phyloP scores from a whole-genome alignment of 2,888 invertebrate species.

The Microplitis deprimator region DNA sequence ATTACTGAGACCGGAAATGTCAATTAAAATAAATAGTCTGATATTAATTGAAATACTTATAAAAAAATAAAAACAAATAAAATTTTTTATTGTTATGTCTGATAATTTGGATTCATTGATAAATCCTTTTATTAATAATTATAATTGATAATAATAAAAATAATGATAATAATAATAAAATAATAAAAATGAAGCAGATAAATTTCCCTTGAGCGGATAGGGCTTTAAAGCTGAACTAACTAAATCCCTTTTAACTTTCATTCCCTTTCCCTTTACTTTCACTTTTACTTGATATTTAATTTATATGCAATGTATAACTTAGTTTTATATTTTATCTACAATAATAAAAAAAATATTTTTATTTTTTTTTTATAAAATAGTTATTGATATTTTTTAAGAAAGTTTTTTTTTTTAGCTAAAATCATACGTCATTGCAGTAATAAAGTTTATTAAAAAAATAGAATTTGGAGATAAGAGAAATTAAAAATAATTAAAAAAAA shows the following conservation, averaged over 20 bases:
- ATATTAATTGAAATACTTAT: no score
- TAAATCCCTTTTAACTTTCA: neutral
- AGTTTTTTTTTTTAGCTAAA: neutral
- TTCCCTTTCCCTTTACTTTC: neutral
- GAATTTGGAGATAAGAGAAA: no score
- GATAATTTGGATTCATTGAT: no score
- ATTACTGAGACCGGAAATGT: neutral
- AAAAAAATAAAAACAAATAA: no score
- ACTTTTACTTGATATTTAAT: conserved; percentile 10
- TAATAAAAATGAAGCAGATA: no score
- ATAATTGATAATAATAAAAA: neutral
- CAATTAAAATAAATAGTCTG: neutral
- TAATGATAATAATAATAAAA: neutral
- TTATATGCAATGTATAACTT: neutral
- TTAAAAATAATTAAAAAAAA: no score
- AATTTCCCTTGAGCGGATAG: conserved; percentile 6
- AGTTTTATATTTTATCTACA: neutral
- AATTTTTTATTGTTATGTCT: no score
- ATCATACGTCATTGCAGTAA: neutral
- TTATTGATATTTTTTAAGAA: neutral
- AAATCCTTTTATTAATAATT: neutral
- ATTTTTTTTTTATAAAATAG: no score
- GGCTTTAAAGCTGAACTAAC: neutral
- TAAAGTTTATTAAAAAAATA: no score
- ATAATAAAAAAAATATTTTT: no score